Base-by-base conservation (phyloP, 2,113 vertebrate genomes). In the Lota lota region DNA sequence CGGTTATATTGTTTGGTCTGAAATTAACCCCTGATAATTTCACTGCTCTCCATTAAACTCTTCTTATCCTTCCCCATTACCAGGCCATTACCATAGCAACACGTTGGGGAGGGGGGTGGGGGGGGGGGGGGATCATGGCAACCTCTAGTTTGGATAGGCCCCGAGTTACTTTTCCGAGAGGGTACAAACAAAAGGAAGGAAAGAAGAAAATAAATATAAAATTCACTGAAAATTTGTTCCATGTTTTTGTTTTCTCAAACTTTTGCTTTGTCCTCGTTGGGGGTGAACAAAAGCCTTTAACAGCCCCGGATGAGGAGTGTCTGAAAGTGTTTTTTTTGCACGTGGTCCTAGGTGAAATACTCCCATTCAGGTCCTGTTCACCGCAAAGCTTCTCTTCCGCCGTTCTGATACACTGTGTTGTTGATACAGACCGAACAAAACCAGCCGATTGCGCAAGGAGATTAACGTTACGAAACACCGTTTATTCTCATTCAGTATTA, bases 1-100 rank as follows among this genome's bases (percentile, higher is more conserved):
- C 78, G 75, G 69, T 82, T 88, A 85, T 89, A 90, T 88, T 88
- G 89, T 90, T 79, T 61, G 1, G 36, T 24, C 76, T 75, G 87
- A 89, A 89, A 90, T 88, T 86, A 90, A 90, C 86, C 87, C 83
- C 71, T 66, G 68, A 89, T 87, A 87, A 85, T 88, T 88, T 75
- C 74, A 85, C 86, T 84, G 84, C 78, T 83, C 78, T 84, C 83
- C 75, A 88, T 89, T 88, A 87, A 88, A 66, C 70, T 64, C 76
- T 66, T 75, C 72, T 83, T 85, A 86, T 66, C 70, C 82, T 57
- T 82, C 83, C 88, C 75, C 74, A 77, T 84, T 84, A 86, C 82
- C 22, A 8, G 78, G 71, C 73, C 61, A 77, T 85, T 87, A 84
- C 81, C 82, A 76, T 82, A 72, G 40, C 40, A 8, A 47, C 40